Conservation (phyloP, 2,888 invertebrate genomes). For the Rhabditoides inermis region DNA sequence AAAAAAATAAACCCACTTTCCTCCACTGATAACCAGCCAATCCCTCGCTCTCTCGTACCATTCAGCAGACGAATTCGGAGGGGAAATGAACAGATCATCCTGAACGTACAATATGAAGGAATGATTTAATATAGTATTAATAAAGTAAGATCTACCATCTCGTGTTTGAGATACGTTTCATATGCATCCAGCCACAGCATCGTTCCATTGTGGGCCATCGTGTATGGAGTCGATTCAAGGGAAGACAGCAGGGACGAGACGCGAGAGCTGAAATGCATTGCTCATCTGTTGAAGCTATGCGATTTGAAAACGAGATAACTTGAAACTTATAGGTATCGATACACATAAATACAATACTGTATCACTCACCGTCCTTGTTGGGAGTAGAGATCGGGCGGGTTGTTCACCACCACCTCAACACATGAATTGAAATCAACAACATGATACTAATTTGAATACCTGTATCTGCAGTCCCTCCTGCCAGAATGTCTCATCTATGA, state of each 20-base stretch:
- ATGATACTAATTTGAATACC: constrained; percentile 51
- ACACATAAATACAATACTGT: too few relatives aligned
- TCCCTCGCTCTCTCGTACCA: constrained; percentile 45
- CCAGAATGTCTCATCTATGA: constrained; percentile 51
- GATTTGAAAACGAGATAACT: too few relatives aligned
- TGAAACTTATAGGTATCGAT: too few relatives aligned
- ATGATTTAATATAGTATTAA: too few relatives aligned
- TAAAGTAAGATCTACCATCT: constrained; percentile 25
- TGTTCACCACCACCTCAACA: constrained; percentile 49
- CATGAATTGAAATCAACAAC: too few relatives aligned
- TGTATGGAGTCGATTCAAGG: constrained; percentile 41
- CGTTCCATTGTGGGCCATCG: constrained; percentile 48
- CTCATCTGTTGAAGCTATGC: neutral
- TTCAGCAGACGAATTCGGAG: too few relatives aligned
- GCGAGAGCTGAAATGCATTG: neutral
- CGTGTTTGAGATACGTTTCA: constrained; percentile 34
- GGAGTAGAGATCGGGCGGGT: constrained; percentile 45
- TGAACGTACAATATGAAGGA: too few relatives aligned
- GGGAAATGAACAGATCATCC: neutral
- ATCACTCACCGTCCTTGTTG: constrained; percentile 22
- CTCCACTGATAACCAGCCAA: constrained; percentile 48
- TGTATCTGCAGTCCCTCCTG: constrained; percentile 38
- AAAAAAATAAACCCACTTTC: too few relatives aligned
- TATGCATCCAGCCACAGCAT: constrained; percentile 50
- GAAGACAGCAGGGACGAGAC: neutral